Evolutionary conservation across 2,888 invertebrate species (phyloP), one percentile per base, ranked within the genome.

Genomic region (Drosophila quinaria): DNA sequence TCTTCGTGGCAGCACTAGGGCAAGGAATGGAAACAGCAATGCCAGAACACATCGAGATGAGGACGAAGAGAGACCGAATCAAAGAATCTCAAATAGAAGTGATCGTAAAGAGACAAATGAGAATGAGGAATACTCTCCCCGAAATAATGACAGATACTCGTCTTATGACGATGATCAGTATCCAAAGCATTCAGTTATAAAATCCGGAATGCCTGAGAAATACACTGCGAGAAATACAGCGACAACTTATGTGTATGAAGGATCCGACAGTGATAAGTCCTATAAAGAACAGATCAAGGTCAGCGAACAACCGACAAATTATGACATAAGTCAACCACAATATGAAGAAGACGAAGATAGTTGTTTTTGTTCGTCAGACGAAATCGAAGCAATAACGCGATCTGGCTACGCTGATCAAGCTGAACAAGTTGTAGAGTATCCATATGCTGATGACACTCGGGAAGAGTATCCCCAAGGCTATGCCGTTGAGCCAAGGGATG

Each of bases 211-310:
- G 10, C n/a, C 35, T 37, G 19, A 13, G 0, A 11, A 11, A n/a
- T 22, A 51, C 11, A 37, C 35, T n/a, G 35, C 51, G n/a, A 22
- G 51, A 51, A 51, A 31, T 19, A 49, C 22, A 9, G n/a, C 22
- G 5, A 10, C 22, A 37, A 6, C 15, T 17, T 52, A 42, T 39
- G 3, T 42, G 10, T 6, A 3, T 11, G 29, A 29, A 13, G 17
- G n/a, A 6, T 22, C 8, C 8, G 19, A 1, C 1, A 50, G 19
- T 19, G 35, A 42, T 4, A 13, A 19, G 9, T 29, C 39, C 17
- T 3, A 39, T 17, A 22, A 39, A 1, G 15, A 29, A 39, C 29
- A 17, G 5, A 8, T 13, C 4, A 29, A n/a, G 2, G 13, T 2
- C 31, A 4, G 19, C 8, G 13, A 35, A 2, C 4, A 25, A 9